Evolutionary conservation across 2,797 vertebrate species (phyloP), one percentile per base, ranked within the genome.

Genomic region (Tympanoctomys barrerae): DNA sequence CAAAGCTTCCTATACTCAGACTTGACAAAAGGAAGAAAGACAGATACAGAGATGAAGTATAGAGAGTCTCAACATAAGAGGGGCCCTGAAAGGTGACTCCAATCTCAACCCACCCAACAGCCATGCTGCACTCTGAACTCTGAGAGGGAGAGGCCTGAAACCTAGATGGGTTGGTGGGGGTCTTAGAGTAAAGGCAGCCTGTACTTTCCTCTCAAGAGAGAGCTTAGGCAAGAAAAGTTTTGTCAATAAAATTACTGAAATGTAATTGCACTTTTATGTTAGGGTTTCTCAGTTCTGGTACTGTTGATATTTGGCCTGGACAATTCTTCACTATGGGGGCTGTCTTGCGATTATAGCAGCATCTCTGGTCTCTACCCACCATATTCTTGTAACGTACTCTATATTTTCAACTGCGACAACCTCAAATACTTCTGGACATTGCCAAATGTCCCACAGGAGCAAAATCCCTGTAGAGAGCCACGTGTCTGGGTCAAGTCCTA

Each of bases 181-280:
- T 52, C 33, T 57, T 81, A 66, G 33, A 95, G 49, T 39, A 81
- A 90, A 86, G n/a, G 52, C n/a, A 73, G 64, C 24, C 62, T 52
- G 33, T 86, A 22, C 19, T 62, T 93, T 80, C 24, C 77, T 46
- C n/a, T 54, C 21, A 83, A 93, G 57, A 77, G 1, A 71, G 46
- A 83, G 52, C 33, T 11, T 84, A 75, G 52, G 16, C 22, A 91
- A 62, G 54, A 90, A 92, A 26, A 11, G 75, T 21, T 75, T 71
- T 84, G 8, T 14, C 87, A 94, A 68, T 61, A 57, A 94, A 97
- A 91, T 49, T 31, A 28, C 59, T 75, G 12, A 75, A 49, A 85
- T 42, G 5, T 42, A 77, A 87, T 64, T 87, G 64, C 18, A 88
- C 3, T 1, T 52, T 75, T 70, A 6, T 62, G 39, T n/a, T 70